A percentile compares a stretch with the other conserved stretches of the same genome.
Evolutionary conservation across 2,113 vertebrate species (phyloP).

Genomic region (Cebus imitator): DNA sequence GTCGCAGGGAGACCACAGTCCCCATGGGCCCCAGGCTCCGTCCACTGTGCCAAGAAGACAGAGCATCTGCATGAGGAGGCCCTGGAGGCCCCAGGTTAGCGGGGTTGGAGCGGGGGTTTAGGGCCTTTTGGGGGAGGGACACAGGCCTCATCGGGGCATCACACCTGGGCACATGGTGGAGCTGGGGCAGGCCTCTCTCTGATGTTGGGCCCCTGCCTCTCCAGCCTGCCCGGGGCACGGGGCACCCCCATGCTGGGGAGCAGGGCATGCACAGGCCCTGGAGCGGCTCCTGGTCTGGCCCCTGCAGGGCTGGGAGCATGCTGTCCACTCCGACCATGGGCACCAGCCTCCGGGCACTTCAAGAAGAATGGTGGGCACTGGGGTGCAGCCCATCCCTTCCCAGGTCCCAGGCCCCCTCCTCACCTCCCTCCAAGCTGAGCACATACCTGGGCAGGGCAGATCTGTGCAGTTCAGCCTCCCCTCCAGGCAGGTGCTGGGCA

Average conservation of each 20-base stretch:
- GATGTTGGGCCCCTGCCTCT: conserved; percentile 83
- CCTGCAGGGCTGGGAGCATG: conserved; percentile 89
- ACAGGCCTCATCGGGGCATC: not conserved
- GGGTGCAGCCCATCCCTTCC: too few relatives aligned
- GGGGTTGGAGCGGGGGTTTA: not conserved
- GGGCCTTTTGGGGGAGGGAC: not conserved
- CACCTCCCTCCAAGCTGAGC: not conserved
- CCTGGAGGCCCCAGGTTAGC: not conserved
- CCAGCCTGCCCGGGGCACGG: conserved; percentile 81
- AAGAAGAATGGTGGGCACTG: accelerated
- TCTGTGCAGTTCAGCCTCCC: conserved; percentile 87
- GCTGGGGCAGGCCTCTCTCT: conserved; percentile 86
- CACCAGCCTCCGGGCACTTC: conserved; percentile 91
- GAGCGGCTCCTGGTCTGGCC: conserved; percentile 86
- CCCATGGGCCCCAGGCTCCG: conserved; percentile 89
- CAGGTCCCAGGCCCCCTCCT: not conserved
- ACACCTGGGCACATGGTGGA: conserved; percentile 88
- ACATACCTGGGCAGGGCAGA: conserved; percentile 86
- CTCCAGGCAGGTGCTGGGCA: conserved; percentile 86
- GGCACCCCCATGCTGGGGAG: conserved; percentile 81
- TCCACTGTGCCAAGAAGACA: conserved; percentile 82
- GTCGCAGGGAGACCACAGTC: conserved; percentile 87
- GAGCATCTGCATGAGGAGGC: not conserved
- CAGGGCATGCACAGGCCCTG: conserved; percentile 89
- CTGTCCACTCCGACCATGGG: conserved; percentile 90